Evolutionary conservation across 1,140 invertebrate genomes (phyloP).

Genomic region (Drosophila teissieri): DNA sequence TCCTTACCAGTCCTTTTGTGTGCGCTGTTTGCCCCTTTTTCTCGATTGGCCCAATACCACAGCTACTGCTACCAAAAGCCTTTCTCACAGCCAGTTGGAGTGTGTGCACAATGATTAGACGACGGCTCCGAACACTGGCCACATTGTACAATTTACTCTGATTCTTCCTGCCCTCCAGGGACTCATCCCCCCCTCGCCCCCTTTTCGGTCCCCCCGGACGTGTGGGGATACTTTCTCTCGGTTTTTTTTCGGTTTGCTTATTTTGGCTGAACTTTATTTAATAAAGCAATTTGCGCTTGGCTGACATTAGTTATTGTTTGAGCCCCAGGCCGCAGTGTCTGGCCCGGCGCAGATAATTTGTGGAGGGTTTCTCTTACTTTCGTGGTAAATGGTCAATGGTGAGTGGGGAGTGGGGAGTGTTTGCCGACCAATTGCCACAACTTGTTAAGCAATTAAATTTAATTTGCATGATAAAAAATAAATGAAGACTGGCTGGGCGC

Average conservation of each 20-base stretch:
- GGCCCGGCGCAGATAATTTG: slow-evolving; percentile 67
- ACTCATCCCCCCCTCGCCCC: slow-evolving; percentile 1
- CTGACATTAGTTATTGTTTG: slow-evolving; percentile 82
- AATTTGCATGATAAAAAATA: slow-evolving; percentile 80
- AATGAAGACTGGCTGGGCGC: slow-evolving; percentile 43
- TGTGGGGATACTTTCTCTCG: slow-evolving; percentile 41
- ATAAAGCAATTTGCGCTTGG: slow-evolving; percentile 83
- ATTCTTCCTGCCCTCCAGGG: slow-evolving; percentile 51
- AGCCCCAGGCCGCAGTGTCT: slow-evolving; percentile 63
- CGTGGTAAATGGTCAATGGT: background rate
- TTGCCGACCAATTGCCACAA: slow-evolving; percentile 50
- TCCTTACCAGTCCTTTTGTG: slow-evolving; percentile 51
- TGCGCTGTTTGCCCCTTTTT: background rate
- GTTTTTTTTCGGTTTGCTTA: slow-evolving; percentile 64
- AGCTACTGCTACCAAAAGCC: background rate
- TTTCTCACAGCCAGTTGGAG: slow-evolving; percentile 57
- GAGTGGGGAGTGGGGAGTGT: background rate
- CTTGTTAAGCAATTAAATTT: slow-evolving; percentile 76
- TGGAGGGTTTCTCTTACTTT: slow-evolving; percentile 26
- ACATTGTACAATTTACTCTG: slow-evolving; percentile 78
- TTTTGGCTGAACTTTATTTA: slow-evolving; percentile 81
- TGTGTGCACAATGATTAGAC: slow-evolving; percentile 82
- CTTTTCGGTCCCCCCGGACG: slow-evolving; percentile 5
- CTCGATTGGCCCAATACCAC: background rate
- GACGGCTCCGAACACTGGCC: slow-evolving; percentile 64